Base-by-base conservation (phyloP, 2,888 invertebrate genomes). In the Opisthograptis luteolata region DNA sequence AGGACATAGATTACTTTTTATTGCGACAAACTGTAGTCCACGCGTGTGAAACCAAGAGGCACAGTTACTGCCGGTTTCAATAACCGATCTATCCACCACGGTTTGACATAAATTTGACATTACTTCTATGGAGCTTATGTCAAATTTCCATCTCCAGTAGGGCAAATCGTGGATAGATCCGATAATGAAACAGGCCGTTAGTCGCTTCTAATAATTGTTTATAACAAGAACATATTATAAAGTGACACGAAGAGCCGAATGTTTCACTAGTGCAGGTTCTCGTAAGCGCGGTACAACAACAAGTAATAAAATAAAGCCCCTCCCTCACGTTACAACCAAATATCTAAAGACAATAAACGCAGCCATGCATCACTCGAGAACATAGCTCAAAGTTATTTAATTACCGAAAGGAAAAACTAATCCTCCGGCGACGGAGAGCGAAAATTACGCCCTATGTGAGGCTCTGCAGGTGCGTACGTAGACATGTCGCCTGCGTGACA, bases 301-400 rank as follows among this genome's bases (percentile, higher is more conserved):
- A 27, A 39, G 55, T 60, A 60, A 61, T 59, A 59, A 58, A 58
- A 62, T 42, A 54, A 48, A 55, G 57, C 60, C 54, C 48, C 50
- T 55, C 42, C 48, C 31, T 43, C 36, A 42, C 54, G 35, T 20
- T 55, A 49, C 46, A 45, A 35, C 51, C 41, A 39, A 51, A 57
- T 54, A 57, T 50, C 47, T 30, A 28, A 46, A 53, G 79, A 87
- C 88, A 90, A 88, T 89, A 87, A 87, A 87, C 84, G 83, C 66
- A 74, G 75, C 73, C 80, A 81, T 89, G 83, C 79, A 88, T 90
- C 90, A 89, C 88, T 68, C 80, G 70, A 70, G 69, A 79, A 82
- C 86, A 84, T 83, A 85, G 81, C 85, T 84, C 86, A 81, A 88
- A 90, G 89, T 90, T 90, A 89, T 90, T 90, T 90, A 88, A 90